Conservation (phyloP, 2,113 vertebrate genomes). For the Poeciliopsis retropinna region DNA sequence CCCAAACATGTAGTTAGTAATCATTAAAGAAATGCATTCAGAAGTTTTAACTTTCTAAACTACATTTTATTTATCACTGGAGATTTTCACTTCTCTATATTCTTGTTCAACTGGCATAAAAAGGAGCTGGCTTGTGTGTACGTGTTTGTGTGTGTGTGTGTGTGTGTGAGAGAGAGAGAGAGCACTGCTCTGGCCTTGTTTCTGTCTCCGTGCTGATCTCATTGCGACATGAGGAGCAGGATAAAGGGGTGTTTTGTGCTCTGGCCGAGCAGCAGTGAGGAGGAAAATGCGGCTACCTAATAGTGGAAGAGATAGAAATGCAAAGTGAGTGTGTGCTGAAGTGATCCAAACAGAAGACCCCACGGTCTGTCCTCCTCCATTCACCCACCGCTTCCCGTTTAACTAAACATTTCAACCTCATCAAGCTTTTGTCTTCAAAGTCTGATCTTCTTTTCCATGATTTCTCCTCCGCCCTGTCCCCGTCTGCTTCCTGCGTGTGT, state of each 20-base stretch:
- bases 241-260: constrained; percentile 65
- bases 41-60: neutral
- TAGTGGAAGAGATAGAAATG: constrained; percentile 26
- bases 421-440: constrained; percentile 56
- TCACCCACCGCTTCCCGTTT: constrained; percentile 52
- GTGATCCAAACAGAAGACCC: constrained; percentile 37
- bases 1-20: neutral
- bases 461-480: constrained; percentile 41
- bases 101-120: constrained; percentile 56
- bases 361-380: constrained; percentile 37
- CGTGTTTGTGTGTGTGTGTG: constrained; percentile 26
- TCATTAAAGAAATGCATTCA: neutral
- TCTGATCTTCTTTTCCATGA: constrained; percentile 61
- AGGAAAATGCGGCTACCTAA: constrained; percentile 55
- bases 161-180: constrained; percentile 14
- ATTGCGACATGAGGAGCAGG: constrained; percentile 45
- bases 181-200: constrained; percentile 59
- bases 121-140: constrained; percentile 38
- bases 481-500: constrained; percentile 36
- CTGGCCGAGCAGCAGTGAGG: constrained; percentile 39
- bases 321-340: constrained; percentile 14
- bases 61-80: constrained; percentile 46
- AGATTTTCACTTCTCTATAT: constrained; percentile 47
- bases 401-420: constrained; percentile 57
- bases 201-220: constrained; percentile 63